A percentile compares a stretch with the other conserved stretches of the same genome.
phyloP scores from a whole-genome alignment of 2,888 invertebrate genomes.

The Polymixis flavicincta region DNA sequence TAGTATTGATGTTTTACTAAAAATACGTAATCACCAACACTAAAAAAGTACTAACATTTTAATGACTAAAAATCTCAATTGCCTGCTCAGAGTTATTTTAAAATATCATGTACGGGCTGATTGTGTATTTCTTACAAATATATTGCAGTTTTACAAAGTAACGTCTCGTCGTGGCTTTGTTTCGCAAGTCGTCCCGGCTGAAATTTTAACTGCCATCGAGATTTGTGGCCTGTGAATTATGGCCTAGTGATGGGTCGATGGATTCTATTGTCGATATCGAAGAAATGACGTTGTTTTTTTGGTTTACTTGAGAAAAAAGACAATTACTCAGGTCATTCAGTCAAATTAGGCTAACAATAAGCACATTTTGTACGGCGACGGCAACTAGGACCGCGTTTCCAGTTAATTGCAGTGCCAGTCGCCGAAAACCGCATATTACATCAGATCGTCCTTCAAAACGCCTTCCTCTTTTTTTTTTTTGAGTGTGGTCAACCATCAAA shows the following conservation, averaged over 20 bases:
- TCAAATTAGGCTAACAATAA: no score
- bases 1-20: background rate
- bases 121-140: slow-evolving; percentile 43
- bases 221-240: slow-evolving; percentile 88
- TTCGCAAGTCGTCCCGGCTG: slow-evolving; percentile 74
- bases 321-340: no score
- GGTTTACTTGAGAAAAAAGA: no score
- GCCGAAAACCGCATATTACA: no score
- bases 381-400: no score
- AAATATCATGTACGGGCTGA: slow-evolving; percentile 38
- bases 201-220: slow-evolving; percentile 83
- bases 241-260: slow-evolving; percentile 72
- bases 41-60: slow-evolving; percentile 24
- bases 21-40: slow-evolving; percentile 7
- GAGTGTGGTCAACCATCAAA: no score
- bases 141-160: slow-evolving; percentile 73
- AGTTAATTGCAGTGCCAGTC: no score
- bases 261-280: slow-evolving; percentile 69
- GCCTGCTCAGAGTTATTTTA: slow-evolving; percentile 44
- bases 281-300: background rate
- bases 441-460: no score
- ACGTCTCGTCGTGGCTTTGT: slow-evolving; percentile 71
- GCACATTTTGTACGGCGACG: no score
- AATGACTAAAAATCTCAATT: slow-evolving; percentile 22
- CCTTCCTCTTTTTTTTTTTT: no score